These are phyloP conservation scores for Atherix ibis DNA, from an alignment of 2,888 invertebrate genomes.

Conservation along the genomic window DNA sequence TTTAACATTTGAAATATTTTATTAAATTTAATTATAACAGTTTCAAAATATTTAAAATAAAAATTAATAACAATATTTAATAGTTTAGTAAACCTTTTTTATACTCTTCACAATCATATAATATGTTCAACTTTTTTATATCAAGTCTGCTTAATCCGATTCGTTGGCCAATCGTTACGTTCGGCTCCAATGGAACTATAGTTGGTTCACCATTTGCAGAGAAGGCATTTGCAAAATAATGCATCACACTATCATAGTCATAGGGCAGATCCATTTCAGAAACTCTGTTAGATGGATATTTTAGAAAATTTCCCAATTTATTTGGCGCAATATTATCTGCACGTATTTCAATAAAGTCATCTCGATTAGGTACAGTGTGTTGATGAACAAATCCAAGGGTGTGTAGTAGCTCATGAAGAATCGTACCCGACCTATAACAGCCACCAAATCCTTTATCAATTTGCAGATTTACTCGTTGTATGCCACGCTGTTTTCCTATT, in stretches of 20 bases:
- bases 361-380: slow-evolving; percentile 59
- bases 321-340: slow-evolving; percentile 34
- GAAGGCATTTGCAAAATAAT: slow-evolving; percentile 58
- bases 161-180: slow-evolving; percentile 20
- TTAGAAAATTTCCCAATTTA: slow-evolving; percentile 50
- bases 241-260: slow-evolving; percentile 67
- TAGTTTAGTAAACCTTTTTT: background rate
- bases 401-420: slow-evolving; percentile 63
- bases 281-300: too few relatives aligned
- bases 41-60: background rate
- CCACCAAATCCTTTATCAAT: slow-evolving; percentile 19
- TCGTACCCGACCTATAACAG: slow-evolving; percentile 35
- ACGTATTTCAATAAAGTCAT: slow-evolving; percentile 46
- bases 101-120: slow-evolving; percentile 25
- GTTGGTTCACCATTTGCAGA: slow-evolving; percentile 51
- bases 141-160: slow-evolving; percentile 19
- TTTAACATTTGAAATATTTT: background rate
- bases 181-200: slow-evolving; percentile 36
- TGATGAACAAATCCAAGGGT: slow-evolving; percentile 66
- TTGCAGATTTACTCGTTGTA: slow-evolving; percentile 22
- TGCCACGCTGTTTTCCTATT: slow-evolving; percentile 42
- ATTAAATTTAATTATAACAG: background rate
- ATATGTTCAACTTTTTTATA: slow-evolving; percentile 15
- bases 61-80: background rate
- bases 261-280: too few relatives aligned